Percentiles rank a stretch among this genome's conserved stretches.
phyloP scores from a whole-genome alignment of 2,797 vertebrate species.

The Chelmon rostratus region DNA sequence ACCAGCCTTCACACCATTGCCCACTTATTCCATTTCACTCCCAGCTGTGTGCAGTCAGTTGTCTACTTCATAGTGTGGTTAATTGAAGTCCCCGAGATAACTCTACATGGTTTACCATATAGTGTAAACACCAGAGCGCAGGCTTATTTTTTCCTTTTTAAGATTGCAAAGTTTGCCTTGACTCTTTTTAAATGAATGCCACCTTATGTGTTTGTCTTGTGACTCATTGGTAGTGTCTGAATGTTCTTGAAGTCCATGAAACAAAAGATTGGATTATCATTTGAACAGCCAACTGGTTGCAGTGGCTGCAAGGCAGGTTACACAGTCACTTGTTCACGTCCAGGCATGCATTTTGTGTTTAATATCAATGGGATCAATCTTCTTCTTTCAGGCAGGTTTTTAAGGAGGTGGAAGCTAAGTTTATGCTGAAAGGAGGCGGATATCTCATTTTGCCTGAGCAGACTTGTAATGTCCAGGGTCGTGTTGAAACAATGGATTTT shows the following conservation, averaged over 20 bases:
- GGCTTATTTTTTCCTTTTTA: not conserved
- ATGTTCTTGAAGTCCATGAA: constrained; percentile 41
- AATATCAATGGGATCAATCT: constrained; percentile 56
- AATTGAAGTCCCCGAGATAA: constrained; percentile 43
- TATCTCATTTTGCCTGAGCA: constrained; percentile 63
- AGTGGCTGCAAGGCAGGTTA: constrained; percentile 38
- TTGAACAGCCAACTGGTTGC: constrained; percentile 46
- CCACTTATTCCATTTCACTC: constrained; percentile 74
- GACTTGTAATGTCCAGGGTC: constrained; percentile 67
- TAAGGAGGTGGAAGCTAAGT: constrained; percentile 54
- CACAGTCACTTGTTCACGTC: constrained; percentile 63
- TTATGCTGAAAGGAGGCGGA: constrained; percentile 57
- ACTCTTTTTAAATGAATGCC: constrained; percentile 13
- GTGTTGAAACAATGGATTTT: constrained; percentile 56
- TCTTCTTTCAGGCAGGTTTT: constrained; percentile 46
- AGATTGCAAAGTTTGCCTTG: constrained; percentile 1
- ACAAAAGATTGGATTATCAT: constrained; percentile 33
- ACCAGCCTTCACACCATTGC: constrained; percentile 69
- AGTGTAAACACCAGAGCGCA: constrained; percentile 26
- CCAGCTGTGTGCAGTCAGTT: constrained; percentile 72
- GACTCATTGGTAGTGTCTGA: not conserved
- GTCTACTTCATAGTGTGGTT: constrained; percentile 38
- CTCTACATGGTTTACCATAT: constrained; percentile 35
- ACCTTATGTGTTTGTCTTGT: not conserved
- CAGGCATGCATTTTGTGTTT: constrained; percentile 34